A percentile compares a stretch with the other conserved stretches of the same genome.
Evolutionary conservation across 2,797 vertebrate genomes (phyloP).

Genomic region (Morus bassanus): DNA sequence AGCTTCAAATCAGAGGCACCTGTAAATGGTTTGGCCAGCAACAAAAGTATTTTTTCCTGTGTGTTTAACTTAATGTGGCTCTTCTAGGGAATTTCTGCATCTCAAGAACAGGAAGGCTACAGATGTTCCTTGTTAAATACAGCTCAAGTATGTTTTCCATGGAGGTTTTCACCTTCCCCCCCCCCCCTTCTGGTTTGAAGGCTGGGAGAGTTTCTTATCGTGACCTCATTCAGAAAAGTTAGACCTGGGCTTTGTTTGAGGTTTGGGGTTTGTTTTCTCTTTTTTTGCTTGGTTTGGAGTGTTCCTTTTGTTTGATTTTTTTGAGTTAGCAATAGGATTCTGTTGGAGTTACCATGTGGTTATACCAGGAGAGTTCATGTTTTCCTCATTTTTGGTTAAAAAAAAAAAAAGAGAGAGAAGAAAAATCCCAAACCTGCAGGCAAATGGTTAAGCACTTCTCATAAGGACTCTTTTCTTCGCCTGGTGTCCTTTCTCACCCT

Average conservation of each 20-base stretch:
- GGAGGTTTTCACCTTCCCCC: neutral
- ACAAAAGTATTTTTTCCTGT: slow-evolving; percentile 11
- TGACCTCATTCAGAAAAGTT: neutral
- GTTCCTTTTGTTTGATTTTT: neutral
- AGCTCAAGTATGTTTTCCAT: neutral
- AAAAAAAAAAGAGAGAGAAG: neutral
- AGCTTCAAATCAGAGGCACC: slow-evolving; percentile 34
- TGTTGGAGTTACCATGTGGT: neutral
- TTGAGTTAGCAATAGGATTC: neutral
- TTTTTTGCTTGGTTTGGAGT: neutral
- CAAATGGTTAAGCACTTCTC: neutral
- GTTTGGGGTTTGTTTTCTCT: neutral
- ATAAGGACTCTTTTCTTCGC: slow-evolving; percentile 19
- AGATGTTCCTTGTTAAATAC: slow-evolving; percentile 26
- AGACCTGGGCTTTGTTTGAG: neutral
- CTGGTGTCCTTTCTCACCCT: slow-evolving; percentile 23
- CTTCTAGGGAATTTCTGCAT: neutral
- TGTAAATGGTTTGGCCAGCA: slow-evolving; percentile 38
- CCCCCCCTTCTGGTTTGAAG: neutral
- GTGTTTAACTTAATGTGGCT: neutral
- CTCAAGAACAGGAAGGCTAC: neutral
- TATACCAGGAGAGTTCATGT: neutral
- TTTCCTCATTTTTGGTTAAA: neutral
- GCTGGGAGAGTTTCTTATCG: neutral
- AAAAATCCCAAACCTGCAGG: neutral